Base-by-base conservation (phyloP, 2,888 invertebrate species). In the Netelia fuscicornis region DNA sequence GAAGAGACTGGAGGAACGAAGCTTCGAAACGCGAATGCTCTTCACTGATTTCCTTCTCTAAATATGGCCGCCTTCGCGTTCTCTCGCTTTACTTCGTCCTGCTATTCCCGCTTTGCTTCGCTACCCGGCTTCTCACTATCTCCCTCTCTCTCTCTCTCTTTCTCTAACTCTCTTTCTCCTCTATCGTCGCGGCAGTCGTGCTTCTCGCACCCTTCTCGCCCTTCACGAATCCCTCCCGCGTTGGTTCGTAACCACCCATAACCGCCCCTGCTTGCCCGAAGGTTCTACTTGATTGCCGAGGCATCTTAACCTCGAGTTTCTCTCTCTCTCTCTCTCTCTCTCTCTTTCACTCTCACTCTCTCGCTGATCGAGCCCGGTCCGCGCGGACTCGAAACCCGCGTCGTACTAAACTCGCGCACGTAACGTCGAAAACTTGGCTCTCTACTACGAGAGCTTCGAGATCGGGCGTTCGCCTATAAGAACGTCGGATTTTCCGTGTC, bases 211-310 rank as follows among this genome's bases (percentile, higher is more conserved):
- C 88, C 87, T 87, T 84, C 84, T 67, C 88, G 82, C 87, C 87
- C 86, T 72, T 64, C 58, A 72, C 68, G 72, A 81, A 78, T 82
- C 83, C 81, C 77, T 81, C 81, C 86, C 76, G 80, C 74, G 85
- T 84, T 80, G 89, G 88, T 85, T 84, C 87, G 88, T 92, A 92
- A 92, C 93, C 92, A 92, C 92, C 92, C 92, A 91, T 93, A 92
- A 92, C 92, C 92, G 91, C 90, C 92, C 92, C 93, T 92, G 90
- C 92, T 91, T 91, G 92, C 91, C 91, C 91, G 92, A 91, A 93
- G 93, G 93, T 93, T 93, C 93, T 93, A 93, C 93, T 93, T 93
- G 93, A 93, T 93, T 93, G 93, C 93, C 92, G 90, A 92, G 93
- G 93, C 93, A 93, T 93, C 93, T 93, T 93, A 93, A 93, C 93